Evolutionary conservation across 1,140 invertebrate genomes (phyloP).

Genomic region (Dinoponera quadriceps): DNA sequence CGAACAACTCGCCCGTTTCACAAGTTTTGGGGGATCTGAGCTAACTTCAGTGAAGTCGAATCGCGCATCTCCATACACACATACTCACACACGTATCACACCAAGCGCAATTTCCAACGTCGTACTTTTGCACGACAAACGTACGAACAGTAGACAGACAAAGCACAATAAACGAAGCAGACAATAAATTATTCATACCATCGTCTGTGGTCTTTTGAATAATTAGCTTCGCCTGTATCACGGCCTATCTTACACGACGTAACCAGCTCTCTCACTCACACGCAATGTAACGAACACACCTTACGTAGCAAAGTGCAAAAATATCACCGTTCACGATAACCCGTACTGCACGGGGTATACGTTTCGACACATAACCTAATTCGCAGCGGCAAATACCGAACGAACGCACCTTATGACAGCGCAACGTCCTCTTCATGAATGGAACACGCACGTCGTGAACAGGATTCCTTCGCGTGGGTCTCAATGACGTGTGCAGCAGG

Average conservation of each 20-base stretch:
- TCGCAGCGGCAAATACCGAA: not conserved
- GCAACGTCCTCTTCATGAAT: slow-evolving; percentile 57
- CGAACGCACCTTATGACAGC: not conserved
- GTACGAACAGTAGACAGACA: not conserved
- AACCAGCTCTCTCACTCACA: slow-evolving; percentile 6
- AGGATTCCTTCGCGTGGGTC: not conserved
- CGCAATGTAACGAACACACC: not conserved
- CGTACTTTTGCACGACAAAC: not conserved
- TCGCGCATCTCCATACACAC: not conserved
- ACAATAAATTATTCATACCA: slow-evolving; percentile 20
- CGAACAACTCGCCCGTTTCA: slow-evolving; percentile 4
- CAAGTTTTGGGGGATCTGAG: not conserved
- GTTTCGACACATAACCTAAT: slow-evolving; percentile 69
- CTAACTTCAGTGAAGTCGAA: not conserved
- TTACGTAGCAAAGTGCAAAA: not conserved
- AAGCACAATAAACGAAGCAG: not conserved
- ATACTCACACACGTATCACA: not conserved
- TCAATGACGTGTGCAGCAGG: slow-evolving; percentile 28
- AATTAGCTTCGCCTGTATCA: not conserved
- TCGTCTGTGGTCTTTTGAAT: not conserved
- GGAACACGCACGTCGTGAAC: slow-evolving; percentile 28
- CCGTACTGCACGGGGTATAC: slow-evolving; percentile 1
- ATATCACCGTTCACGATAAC: not conserved
- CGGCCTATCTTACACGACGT: not conserved
- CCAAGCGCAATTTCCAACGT: not conserved